Conservation (phyloP, 2,797 vertebrate species). For the Aulostomus chinensis region DNA sequence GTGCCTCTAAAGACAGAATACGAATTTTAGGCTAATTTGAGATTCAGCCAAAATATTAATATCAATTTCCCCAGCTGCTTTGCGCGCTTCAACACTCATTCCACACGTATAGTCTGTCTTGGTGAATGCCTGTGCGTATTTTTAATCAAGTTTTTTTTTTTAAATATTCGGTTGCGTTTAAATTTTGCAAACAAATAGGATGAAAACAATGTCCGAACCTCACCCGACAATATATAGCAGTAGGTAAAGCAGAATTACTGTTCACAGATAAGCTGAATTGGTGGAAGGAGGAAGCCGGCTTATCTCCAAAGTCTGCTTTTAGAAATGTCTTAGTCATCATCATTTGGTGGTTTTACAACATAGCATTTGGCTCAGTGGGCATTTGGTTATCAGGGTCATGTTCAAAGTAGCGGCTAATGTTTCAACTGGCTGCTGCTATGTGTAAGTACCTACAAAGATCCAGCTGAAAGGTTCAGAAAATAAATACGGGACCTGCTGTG, state of each 20-base stretch:
- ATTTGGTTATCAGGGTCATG: conserved; percentile 81
- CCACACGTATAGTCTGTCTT: no score
- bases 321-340: conserved; percentile 64
- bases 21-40: no score
- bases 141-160: not conserved
- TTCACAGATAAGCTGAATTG: conserved; percentile 12
- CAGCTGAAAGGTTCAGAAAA: not conserved
- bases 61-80: no score
- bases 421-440: conserved; percentile 38
- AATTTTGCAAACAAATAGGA: not conserved
- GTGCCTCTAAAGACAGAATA: no score
- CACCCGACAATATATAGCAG: conserved; percentile 8
- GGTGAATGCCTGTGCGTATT: no score
- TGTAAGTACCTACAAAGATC: not conserved
- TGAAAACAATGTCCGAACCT: not conserved
- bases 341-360: conserved; percentile 66
- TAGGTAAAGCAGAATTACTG: conserved; percentile 8
- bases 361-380: conserved; percentile 64
- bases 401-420: conserved; percentile 76
- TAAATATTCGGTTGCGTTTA: no score
- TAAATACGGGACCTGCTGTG: not conserved
- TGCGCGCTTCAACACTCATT: no score
- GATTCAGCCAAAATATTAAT: no score
- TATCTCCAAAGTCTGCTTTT: conserved; percentile 57
- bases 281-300: conserved; percentile 34